Evolutionary conservation across 2,113 vertebrate genomes (phyloP).

Genomic region (Bagarius yarrelli): DNA sequence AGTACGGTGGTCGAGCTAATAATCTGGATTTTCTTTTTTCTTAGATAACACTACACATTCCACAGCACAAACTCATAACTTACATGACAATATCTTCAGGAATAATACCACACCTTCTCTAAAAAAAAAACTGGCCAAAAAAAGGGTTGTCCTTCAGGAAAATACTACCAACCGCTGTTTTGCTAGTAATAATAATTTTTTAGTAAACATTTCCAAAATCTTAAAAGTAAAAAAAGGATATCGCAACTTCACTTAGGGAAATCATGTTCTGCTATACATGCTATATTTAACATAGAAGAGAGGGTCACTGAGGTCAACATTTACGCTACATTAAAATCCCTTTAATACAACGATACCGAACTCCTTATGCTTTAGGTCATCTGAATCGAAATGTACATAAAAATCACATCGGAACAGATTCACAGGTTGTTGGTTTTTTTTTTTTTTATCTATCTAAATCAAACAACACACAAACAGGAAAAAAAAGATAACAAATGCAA

Average conservation of each 20-base stretch:
- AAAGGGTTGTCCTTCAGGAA: slow-evolving; percentile 69
- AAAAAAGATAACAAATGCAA: background rate
- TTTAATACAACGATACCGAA: slow-evolving; percentile 41
- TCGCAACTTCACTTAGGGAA: slow-evolving; percentile 38
- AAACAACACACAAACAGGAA: slow-evolving; percentile 38
- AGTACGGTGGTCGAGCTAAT: slow-evolving; percentile 63
- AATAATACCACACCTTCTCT: slow-evolving; percentile 46
- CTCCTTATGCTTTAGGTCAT: slow-evolving; percentile 52
- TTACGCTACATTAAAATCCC: slow-evolving; percentile 46
- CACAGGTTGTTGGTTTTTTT: slow-evolving; percentile 60
- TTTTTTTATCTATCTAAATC: slow-evolving; percentile 42
- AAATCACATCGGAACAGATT: slow-evolving; percentile 53
- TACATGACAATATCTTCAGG: slow-evolving; percentile 59
- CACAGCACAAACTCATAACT: slow-evolving; percentile 53
- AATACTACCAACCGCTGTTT: slow-evolving; percentile 46
- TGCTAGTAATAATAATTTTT: slow-evolving; percentile 34
- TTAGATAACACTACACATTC: slow-evolving; percentile 51
- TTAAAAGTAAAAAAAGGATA: slow-evolving; percentile 6
- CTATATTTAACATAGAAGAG: background rate
- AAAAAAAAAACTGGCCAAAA: slow-evolving; percentile 67
- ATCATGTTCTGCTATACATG: slow-evolving; percentile 6
- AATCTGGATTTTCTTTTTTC: slow-evolving; percentile 51
- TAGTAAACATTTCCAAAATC: slow-evolving; percentile 60
- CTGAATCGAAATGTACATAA: slow-evolving; percentile 39
- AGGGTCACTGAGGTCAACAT: slow-evolving; percentile 24